Percentiles rank a stretch among this genome's conserved stretches.
Evolutionary conservation across 2,888 invertebrate species (phyloP).

Genomic region (Lingula anatina): DNA sequence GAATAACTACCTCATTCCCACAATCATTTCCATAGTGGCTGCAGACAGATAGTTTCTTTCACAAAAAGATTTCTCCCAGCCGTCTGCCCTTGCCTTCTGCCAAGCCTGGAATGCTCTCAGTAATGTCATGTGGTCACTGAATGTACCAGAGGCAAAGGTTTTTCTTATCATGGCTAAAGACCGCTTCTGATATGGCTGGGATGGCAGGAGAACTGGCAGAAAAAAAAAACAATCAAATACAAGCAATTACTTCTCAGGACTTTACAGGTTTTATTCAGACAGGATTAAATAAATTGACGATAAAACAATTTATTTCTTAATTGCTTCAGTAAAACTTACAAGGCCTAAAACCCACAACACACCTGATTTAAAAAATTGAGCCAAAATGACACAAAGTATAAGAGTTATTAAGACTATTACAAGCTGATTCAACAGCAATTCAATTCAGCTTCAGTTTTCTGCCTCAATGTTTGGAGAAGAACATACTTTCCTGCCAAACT

Average conservation of each 20-base stretch:
- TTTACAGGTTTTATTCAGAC: no score
- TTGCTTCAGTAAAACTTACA: no score
- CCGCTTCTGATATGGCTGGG: slow-evolving; percentile 61
- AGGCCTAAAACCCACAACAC: background rate
- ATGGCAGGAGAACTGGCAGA: slow-evolving; percentile 60
- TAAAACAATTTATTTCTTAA: no score
- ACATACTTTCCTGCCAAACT: slow-evolving; percentile 20
- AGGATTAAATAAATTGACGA: no score
- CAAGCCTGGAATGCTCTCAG: slow-evolving; percentile 66
- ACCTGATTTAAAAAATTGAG: background rate
- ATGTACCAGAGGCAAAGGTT: slow-evolving; percentile 69
- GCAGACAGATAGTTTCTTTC: slow-evolving; percentile 70
- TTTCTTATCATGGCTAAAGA: slow-evolving; percentile 64
- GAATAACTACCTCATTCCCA: slow-evolving; percentile 65
- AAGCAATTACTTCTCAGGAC: background rate
- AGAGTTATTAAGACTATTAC: no score
- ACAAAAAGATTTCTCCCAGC: slow-evolving; percentile 68
- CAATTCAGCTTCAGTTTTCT: no score
- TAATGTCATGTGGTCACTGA: slow-evolving; percentile 86
- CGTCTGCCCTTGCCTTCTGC: slow-evolving; percentile 68
- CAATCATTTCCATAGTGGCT: slow-evolving; percentile 84
- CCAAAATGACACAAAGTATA: background rate
- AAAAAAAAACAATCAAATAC: no score
- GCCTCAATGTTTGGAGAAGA: background rate
- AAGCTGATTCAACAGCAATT: no score